These are phyloP conservation scores for Norana najaformis DNA, from an alignment of 2,888 invertebrate genomes.

Conservation along the genomic window DNA sequence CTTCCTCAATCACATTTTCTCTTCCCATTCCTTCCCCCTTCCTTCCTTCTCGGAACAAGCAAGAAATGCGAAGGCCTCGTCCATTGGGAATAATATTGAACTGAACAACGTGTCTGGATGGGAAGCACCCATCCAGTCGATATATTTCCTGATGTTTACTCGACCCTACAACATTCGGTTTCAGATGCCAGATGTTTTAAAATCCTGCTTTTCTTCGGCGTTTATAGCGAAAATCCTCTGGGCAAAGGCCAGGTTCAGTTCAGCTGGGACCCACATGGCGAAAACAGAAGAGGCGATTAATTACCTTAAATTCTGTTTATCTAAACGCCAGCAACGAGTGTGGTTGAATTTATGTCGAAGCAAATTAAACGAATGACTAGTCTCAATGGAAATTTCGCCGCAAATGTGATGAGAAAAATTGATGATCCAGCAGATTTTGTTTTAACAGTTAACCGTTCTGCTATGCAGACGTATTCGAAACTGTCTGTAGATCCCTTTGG, in stretches of 20 bases:
- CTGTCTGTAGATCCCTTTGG: background rate
- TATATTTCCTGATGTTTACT: background rate
- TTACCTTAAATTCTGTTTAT: background rate
- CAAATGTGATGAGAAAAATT: background rate
- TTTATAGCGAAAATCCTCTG: background rate
- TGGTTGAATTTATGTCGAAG: background rate
- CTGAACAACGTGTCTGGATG: too few species aligned
- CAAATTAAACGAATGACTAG: background rate
- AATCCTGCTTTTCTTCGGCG: background rate
- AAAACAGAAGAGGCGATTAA: background rate
- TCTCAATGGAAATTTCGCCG: background rate
- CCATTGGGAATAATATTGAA: too few species aligned
- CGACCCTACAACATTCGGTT: background rate
- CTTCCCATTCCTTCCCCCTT: background rate
- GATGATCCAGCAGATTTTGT: too few species aligned
- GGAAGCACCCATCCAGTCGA: too few species aligned
- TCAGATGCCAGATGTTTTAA: background rate
- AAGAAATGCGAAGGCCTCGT: too few species aligned
- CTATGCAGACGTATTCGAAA: background rate
- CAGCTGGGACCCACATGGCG: background rate
- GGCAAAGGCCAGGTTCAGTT: background rate
- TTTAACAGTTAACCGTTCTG: too few species aligned
- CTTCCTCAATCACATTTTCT: background rate
- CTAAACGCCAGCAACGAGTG: background rate
- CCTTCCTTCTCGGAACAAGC: too few species aligned